Base-by-base conservation (phyloP, 2,888 invertebrate species). In the Allacma fusca region DNA sequence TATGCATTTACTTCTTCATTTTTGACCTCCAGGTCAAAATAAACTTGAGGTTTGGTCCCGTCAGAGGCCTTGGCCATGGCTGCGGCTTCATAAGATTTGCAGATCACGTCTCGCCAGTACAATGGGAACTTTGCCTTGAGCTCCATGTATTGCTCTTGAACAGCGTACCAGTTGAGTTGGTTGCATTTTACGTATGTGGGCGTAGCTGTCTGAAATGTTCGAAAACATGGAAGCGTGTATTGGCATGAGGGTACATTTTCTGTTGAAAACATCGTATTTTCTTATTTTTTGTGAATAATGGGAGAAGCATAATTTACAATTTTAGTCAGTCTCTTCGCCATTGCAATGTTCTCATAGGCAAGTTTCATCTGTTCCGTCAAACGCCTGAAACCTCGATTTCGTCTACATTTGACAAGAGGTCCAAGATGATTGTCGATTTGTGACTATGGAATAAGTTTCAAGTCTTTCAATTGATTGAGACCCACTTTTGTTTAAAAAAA, bases 1-100 rank as follows among this genome's bases (percentile, higher is more conserved):
- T n/a, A n/a, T n/a, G n/a, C n/a, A 13, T 24, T 21, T 57, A 75
- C 75, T 43, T 28, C 29, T 29, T 57, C 34, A 21, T 62, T 28
- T 29, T 65, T 24, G n/a, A 71, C 57, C 68, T 76, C 73, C 1
- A 76, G 67, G 43, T 79, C 79, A 71, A 79, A 62, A 69, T 67
- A 79, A 0, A 76, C 79, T 2, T 68, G 12, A 29, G 79, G 79
- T 16, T 50, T 57, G 2, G 65, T 67, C 21, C 29, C 72, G 0
- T 43, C 34, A 0, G 28, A 28, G n/a, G 76, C 73, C 9, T 44
- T 50, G 0, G 21, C n/a, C 13, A 71, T 21, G 24, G 76, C 76
- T 9, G 21, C 24, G 44, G 28, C 50, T 24, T 72, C 79, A 67
- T 59, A 68, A 24, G 67, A 57, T 62, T 62, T 13, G 44, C 57